Evolutionary conservation across 2,113 vertebrate species (phyloP), one percentile per base, ranked within the genome.

Genomic region (Sebastes fasciatus): DNA sequence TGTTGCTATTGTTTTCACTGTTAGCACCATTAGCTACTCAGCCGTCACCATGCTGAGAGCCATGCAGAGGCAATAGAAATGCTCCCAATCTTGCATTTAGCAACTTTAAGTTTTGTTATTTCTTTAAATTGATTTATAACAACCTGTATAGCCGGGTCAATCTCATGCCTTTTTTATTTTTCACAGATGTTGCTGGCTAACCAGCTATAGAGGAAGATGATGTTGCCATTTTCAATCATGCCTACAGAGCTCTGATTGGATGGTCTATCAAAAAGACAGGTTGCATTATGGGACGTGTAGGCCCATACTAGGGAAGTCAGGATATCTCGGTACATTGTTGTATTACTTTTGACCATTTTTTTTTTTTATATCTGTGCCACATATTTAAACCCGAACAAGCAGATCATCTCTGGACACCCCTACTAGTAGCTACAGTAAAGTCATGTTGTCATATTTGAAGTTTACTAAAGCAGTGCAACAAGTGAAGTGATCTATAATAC

Each of bases 401-500:
- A 40, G 26, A 51, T 19, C 19, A 23, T 9, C 6, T 46, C 34
- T 52, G 13, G 4, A 16, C 1, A 40, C n/a, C 12, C 6, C 10
- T 43, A 21, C 51, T 63, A 42, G 9, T 16, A 63, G 43, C 16
- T 19, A 67, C 11, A 55, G 7, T 21, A 49, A 1, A 68, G 23
- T 17, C 21, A 54, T 62, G 23, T 42, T 12, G 14, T 26, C 63
- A 46, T 67, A 69, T 77, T 74, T 70, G 9, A 83, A 26, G 42
- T 77, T 77, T 46, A 62, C 12, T 55, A 74, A 68, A 72, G 46
- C 71, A 74, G 34, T 45, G 63, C 63, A 82, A 84, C 61, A 90
- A 77, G 77, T 83, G 52, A 71, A 78, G 81, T 83, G 66, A 83
- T 79, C 60, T 80, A 65, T 60, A 42, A 66, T 74, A 51, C 43